phyloP scores from a whole-genome alignment of 2,113 vertebrate species.

The Uria lomvia region DNA sequence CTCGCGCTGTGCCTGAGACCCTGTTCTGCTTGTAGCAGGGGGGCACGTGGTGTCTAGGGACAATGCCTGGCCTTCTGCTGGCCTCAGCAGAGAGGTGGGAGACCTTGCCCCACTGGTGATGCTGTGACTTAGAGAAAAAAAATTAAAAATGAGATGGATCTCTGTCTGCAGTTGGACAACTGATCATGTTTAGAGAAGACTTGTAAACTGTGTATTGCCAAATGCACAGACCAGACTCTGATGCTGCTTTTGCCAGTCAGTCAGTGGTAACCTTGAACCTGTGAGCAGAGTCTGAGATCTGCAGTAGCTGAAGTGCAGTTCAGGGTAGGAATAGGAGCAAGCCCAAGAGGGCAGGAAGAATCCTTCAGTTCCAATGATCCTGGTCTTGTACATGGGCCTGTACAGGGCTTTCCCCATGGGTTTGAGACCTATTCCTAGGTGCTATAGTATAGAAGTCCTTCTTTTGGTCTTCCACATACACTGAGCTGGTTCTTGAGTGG shows the following conservation, averaged over 20 bases:
- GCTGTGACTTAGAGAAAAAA: not conserved
- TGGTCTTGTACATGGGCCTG: not conserved
- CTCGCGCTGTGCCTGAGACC: slow-evolving; percentile 2
- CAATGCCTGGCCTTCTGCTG: not conserved
- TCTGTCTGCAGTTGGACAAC: not conserved
- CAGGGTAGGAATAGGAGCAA: not conserved
- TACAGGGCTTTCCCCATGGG: not conserved
- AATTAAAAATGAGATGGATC: not conserved
- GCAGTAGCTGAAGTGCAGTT: slow-evolving; percentile 9
- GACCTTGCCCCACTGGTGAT: not conserved
- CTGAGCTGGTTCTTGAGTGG: slow-evolving; percentile 8
- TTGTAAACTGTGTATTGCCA: not conserved
- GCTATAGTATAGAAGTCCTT: slow-evolving; percentile 15
- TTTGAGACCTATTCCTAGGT: slow-evolving; percentile 23
- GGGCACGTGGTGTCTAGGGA: not conserved
- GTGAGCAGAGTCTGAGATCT: not conserved
- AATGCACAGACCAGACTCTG: not conserved
- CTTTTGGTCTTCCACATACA: slow-evolving; percentile 50
- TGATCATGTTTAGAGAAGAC: not conserved
- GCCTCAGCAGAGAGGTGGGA: not conserved
- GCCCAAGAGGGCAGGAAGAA: not conserved
- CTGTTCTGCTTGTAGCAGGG: not conserved
- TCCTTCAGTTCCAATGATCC: not conserved
- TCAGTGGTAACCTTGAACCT: not conserved
- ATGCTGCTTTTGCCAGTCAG: not conserved